phyloP scores from a whole-genome alignment of 2,888 invertebrate genomes.

The Zhuqinia jingwanae region DNA sequence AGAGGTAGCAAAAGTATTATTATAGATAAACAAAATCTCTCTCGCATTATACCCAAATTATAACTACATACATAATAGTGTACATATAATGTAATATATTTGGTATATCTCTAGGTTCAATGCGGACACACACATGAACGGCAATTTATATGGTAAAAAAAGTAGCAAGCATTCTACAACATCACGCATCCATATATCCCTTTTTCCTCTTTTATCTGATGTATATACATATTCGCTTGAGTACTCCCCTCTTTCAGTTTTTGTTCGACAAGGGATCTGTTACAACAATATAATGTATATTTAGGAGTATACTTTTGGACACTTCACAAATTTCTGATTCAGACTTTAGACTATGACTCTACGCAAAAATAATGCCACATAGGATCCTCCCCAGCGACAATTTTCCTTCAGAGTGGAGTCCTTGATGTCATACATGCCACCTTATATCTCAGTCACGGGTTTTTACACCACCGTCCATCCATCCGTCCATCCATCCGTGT shows the following conservation, averaged over 20 bases:
- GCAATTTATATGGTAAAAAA: too few species aligned
- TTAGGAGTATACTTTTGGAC: background rate
- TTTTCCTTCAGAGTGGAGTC: conserved; percentile 61
- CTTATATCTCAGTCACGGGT: conserved; percentile 68
- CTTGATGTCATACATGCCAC: conserved; percentile 41
- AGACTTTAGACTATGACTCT: too few species aligned
- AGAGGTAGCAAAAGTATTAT: too few species aligned
- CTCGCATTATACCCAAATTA: conserved; percentile 29
- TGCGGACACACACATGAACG: too few species aligned
- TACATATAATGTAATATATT: background rate
- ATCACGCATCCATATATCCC: too few species aligned
- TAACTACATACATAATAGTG: conserved; percentile 24
- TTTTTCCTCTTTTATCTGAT: too few species aligned
- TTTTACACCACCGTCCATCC: conserved; percentile 67
- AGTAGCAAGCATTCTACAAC: too few species aligned
- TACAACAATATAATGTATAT: too few species aligned
- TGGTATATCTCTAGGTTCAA: background rate
- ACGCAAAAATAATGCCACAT: too few species aligned
- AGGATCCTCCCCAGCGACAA: conserved; percentile 34
- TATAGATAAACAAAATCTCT: conserved; percentile 39
- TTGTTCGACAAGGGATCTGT: background rate
- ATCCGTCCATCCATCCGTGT: conserved; percentile 61
- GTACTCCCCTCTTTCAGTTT: background rate
- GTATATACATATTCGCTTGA: conserved; percentile 27
- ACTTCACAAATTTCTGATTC: too few species aligned